phyloP scores from a whole-genome alignment of 2,113 vertebrate genomes.

The Dicrurus megarhynchus region DNA sequence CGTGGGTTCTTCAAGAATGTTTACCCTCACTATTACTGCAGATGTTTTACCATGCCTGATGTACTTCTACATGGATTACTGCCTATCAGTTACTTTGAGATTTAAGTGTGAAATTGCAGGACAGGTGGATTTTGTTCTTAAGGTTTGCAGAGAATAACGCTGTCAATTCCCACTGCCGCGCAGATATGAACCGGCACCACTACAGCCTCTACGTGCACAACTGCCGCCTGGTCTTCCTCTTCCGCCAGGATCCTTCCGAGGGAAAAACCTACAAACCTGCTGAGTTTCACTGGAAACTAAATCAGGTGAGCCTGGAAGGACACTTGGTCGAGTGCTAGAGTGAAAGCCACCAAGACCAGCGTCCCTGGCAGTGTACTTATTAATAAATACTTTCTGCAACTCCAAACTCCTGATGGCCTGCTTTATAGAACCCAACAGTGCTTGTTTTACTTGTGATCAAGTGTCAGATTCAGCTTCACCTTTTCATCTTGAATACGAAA shows the following conservation, averaged over 20 bases:
- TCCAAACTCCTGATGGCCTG: not conserved
- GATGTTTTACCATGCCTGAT: accelerated
- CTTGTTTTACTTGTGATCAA: not conserved
- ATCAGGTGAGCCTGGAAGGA: constrained; percentile 78
- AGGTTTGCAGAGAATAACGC: not conserved
- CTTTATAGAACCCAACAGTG: not conserved
- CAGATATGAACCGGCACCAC: constrained; percentile 96
- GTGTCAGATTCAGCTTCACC: not conserved
- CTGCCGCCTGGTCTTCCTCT: constrained; percentile 89
- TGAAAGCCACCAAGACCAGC: accelerated
- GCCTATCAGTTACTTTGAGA: accelerated
- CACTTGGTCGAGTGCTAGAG: not conserved
- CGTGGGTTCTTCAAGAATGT: not conserved
- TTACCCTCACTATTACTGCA: not conserved
- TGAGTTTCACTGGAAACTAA: constrained; percentile 96
- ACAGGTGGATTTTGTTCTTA: not conserved
- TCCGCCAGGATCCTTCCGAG: constrained; percentile 88
- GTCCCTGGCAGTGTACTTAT: no score
- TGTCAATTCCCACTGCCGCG: not conserved
- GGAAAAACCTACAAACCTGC: constrained; percentile 89
- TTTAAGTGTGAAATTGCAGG: not conserved
- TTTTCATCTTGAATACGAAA: not conserved
- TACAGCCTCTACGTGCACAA: constrained; percentile 91
- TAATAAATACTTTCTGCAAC: not conserved
- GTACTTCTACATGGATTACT: not conserved